Evolutionary conservation across 2,888 invertebrate genomes (phyloP).

Genomic region (Pinctada fucata): DNA sequence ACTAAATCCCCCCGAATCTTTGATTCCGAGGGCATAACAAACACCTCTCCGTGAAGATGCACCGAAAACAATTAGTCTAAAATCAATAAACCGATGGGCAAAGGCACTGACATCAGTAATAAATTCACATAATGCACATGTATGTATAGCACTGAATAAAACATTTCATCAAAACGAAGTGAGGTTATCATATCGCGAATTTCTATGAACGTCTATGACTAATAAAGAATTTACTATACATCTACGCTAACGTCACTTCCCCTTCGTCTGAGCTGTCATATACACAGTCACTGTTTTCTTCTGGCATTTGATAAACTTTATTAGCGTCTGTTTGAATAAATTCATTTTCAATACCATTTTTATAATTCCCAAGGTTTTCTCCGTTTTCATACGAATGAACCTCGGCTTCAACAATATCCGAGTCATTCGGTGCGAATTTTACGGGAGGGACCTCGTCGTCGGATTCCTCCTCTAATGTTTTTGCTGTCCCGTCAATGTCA

Average conservation of each 20-base stretch:
- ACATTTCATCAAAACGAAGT: too few relatives aligned
- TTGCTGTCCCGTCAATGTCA: neutral
- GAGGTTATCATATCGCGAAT: too few relatives aligned
- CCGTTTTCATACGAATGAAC: neutral
- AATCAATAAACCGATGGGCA: too few relatives aligned
- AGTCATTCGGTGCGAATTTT: neutral
- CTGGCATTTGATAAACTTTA: conserved; percentile 1
- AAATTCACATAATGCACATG: too few relatives aligned
- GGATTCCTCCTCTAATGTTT: neutral
- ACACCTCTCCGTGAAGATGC: too few relatives aligned
- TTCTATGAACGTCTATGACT: too few relatives aligned
- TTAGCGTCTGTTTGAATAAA: neutral
- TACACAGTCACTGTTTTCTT: neutral
- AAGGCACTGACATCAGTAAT: too few relatives aligned
- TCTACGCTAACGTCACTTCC: neutral
- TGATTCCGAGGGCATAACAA: too few relatives aligned
- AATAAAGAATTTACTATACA: too few relatives aligned
- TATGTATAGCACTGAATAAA: too few relatives aligned
- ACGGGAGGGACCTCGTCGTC: neutral
- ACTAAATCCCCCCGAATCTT: too few relatives aligned
- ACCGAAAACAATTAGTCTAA: too few relatives aligned
- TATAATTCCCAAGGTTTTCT: neutral
- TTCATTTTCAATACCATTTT: neutral
- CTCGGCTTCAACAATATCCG: neutral
- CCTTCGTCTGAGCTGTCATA: neutral